Evolutionary conservation across 1,140 invertebrate genomes (phyloP).

Genomic region (Drosophila bifasciata): DNA sequence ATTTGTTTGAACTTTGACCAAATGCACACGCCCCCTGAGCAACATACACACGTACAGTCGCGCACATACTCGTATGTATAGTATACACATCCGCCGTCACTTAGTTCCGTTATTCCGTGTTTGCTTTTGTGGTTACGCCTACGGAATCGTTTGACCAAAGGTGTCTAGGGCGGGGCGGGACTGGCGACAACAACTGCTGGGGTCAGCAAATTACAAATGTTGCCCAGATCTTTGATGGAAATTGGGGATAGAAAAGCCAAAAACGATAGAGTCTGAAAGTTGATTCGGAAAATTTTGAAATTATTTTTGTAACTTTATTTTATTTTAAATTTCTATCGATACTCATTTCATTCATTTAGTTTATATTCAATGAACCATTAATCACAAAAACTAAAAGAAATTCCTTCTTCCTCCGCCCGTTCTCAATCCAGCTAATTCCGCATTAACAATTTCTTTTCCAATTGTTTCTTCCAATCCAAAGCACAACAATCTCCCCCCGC

Average conservation of each 20-base stretch:
- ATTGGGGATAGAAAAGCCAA: too few species aligned
- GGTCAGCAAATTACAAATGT: constrained; percentile 29
- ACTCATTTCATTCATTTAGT: too few species aligned
- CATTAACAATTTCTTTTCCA: constrained; percentile 24
- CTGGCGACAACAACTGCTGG: constrained; percentile 27
- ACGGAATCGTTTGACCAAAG: constrained; percentile 29
- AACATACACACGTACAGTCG: neutral
- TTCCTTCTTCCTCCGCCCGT: neutral
- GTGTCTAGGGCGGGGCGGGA: constrained; percentile 22
- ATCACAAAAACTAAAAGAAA: neutral
- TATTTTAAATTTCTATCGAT: too few species aligned
- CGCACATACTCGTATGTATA: neutral
- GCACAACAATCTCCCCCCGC: constrained; percentile 49
- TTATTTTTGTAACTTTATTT: too few species aligned
- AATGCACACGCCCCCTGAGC: constrained; percentile 37
- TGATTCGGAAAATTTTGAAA: too few species aligned
- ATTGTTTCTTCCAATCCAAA: constrained; percentile 59
- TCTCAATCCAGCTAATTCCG: neutral
- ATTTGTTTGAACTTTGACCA: constrained; percentile 40
- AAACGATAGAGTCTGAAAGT: too few species aligned
- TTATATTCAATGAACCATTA: neutral
- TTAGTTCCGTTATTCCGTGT: constrained; percentile 43
- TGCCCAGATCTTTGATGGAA: neutral
- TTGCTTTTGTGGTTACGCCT: constrained; percentile 46
- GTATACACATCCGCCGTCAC: constrained; percentile 21